Conservation (phyloP, 2,888 invertebrate genomes). For the Omphaloscelis lunosa region DNA sequence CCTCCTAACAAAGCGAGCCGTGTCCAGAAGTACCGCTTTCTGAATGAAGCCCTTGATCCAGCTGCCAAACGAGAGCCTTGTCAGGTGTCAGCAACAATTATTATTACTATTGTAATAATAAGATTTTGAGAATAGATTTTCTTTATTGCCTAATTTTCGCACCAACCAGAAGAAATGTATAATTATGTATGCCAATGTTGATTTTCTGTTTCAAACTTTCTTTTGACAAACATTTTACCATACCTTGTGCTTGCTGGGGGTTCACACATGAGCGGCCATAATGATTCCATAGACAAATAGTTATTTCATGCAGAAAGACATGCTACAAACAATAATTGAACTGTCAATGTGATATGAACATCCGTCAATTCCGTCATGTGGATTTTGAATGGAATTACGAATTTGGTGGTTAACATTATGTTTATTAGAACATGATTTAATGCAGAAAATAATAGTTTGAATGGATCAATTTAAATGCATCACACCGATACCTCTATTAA, state of each 20-base stretch:
- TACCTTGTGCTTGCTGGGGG: constrained; percentile 16
- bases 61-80: no score
- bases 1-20: no score
- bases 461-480: constrained; percentile 3
- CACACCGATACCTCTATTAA: not conserved
- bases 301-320: constrained; percentile 41
- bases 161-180: not conserved
- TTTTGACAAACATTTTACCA: constrained; percentile 12
- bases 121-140: not conserved
- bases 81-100: no score
- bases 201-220: constrained; percentile 22
- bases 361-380: constrained; percentile 41
- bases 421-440: not conserved
- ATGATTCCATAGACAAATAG: constrained; percentile 49
- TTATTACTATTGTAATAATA: no score
- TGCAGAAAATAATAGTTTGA: not conserved
- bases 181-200: not conserved
- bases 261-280: constrained; percentile 54
- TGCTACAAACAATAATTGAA: constrained; percentile 43
- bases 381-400: constrained; percentile 5
- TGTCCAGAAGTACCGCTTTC: no score
- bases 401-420: not conserved
- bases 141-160: not conserved
- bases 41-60: no score
- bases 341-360: constrained; percentile 41